These are phyloP conservation scores for Eretmocerus hayati DNA, from an alignment of 2,888 invertebrate species.

Conservation along the genomic window DNA sequence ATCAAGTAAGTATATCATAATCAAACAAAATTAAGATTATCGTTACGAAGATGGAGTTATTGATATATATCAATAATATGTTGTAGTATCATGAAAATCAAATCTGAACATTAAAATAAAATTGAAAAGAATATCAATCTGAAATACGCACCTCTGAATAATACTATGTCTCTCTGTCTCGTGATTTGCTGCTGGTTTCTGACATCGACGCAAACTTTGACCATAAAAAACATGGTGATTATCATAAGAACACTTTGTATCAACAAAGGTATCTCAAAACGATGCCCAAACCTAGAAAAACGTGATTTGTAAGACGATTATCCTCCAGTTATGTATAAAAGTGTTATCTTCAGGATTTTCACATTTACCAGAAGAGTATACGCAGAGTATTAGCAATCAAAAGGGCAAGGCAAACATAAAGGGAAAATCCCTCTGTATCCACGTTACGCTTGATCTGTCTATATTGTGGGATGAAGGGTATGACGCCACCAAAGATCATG, in stretches of 20 bases:
- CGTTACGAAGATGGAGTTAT: too few species aligned
- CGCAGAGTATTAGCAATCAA: conserved; percentile 93
- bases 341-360: too few species aligned
- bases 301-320: too few species aligned
- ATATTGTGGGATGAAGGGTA: conserved; percentile 95
- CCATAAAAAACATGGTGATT: conserved; percentile 90
- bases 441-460: conserved; percentile 82
- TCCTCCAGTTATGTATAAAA: too few species aligned
- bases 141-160: conserved; percentile 70
- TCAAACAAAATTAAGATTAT: too few species aligned
- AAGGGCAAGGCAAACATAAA: conserved; percentile 91
- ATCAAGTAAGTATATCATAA: too few species aligned
- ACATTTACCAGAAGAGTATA: conserved; percentile 93
- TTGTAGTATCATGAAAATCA: too few species aligned
- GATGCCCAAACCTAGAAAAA: conserved; percentile 96
- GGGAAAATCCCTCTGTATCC: conserved; percentile 95
- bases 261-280: conserved; percentile 89
- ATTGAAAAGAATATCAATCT: conserved; percentile 14
- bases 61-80: too few species aligned
- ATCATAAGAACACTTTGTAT: conserved; percentile 98
- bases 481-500: conserved; percentile 92
- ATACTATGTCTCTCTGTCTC: conserved; percentile 66
- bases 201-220: conserved; percentile 84
- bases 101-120: too few species aligned
- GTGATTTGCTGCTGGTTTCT: conserved; percentile 74